phyloP scores from a whole-genome alignment of 2,797 vertebrate genomes.

The Sylvia borin region DNA sequence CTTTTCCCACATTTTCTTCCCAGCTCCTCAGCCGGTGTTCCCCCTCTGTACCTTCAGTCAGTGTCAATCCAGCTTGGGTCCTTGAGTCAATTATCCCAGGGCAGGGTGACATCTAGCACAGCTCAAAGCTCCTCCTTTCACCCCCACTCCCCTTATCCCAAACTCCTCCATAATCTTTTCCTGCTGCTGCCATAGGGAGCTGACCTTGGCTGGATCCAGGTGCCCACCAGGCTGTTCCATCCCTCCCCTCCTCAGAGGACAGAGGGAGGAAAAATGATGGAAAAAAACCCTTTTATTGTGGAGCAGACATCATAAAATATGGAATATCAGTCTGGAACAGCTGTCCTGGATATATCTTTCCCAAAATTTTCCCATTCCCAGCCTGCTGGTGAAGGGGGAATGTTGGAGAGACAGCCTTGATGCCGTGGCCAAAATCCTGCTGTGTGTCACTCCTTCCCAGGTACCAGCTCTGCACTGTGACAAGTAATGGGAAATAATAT shows the following conservation, averaged over 20 bases:
- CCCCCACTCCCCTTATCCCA: not conserved
- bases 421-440: not conserved
- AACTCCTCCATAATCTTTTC: conserved; percentile 25
- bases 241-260: not conserved
- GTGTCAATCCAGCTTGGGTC: not conserved
- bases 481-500: not conserved
- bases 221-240: not conserved
- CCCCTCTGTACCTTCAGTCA: not conserved
- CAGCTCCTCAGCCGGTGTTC: not conserved
- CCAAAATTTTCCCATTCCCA: not conserved
- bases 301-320: fast-evolving
- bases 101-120: not conserved
- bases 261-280: not conserved
- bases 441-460: not conserved
- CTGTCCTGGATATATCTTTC: not conserved
- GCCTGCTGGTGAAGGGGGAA: not conserved
- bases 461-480: not conserved
- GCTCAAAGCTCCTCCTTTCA: not conserved
- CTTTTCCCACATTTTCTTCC: not conserved
- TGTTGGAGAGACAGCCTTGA: not conserved
- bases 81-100: not conserved
- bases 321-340: not conserved
- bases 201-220: not conserved
- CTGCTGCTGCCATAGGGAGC: not conserved
- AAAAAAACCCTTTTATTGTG: not conserved